Conservation (phyloP, 30 jellyfish, hydroid and myxozoan genomes). For the Cassiopea andromeda region DNA sequence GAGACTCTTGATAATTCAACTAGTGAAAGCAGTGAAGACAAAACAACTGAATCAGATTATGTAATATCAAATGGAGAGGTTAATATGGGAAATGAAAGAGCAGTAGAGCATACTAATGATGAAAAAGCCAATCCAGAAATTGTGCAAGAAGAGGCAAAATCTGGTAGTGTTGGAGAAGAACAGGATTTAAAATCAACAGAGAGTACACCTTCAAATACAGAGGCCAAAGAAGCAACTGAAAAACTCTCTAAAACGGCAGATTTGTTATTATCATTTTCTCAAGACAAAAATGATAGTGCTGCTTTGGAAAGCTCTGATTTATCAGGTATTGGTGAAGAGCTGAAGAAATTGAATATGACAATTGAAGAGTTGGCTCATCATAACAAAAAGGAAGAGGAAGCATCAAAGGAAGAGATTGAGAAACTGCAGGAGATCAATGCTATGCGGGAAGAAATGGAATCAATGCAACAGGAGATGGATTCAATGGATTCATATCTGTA, state of each 20-base stretch:
- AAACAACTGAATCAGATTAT: background rate
- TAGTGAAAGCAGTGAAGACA: background rate
- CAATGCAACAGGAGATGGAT: conserved; percentile 54
- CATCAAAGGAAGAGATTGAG: conserved; percentile 40
- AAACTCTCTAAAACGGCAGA: conserved; percentile 72
- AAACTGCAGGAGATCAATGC: conserved; percentile 51
- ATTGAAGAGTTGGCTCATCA: conserved; percentile 48
- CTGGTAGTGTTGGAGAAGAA: background rate
- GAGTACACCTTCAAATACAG: conserved; percentile 13
- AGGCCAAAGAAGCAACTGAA: conserved; percentile 7
- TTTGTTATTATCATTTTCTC: conserved; percentile 62
- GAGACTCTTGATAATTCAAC: background rate
- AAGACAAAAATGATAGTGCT: conserved; percentile 36
- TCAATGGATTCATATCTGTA: background rate
- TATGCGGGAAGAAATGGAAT: conserved; percentile 66
- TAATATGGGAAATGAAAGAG: background rate
- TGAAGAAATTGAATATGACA: conserved; percentile 27
- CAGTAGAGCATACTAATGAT: background rate
- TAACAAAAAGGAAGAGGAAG: background rate
- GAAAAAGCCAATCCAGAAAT: background rate
- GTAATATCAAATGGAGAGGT: background rate
- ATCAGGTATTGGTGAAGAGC: conserved; percentile 53
- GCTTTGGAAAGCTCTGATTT: conserved; percentile 27
- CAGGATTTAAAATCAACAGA: conserved; percentile 7
- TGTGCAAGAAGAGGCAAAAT: background rate